phyloP scores from a whole-genome alignment of 2,888 invertebrate species.

The Diplazon laetatorius region DNA sequence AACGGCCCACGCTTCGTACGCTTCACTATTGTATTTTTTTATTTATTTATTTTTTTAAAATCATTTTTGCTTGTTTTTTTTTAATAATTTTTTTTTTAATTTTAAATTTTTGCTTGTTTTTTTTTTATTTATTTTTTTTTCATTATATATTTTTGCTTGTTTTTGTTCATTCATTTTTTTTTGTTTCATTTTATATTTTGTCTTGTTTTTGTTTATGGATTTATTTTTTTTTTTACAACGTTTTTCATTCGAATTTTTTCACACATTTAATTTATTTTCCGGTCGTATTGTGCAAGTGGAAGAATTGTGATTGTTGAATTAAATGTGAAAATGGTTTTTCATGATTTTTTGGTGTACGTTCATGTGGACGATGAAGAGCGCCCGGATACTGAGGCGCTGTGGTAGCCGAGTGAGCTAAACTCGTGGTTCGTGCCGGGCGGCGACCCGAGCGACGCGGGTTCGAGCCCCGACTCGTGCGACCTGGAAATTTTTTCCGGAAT shows the following conservation, averaged over 20 bases:
- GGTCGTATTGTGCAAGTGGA: too few species aligned
- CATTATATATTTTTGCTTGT: neutral
- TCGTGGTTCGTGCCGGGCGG: neutral
- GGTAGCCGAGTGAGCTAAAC: slow-evolving; percentile 48
- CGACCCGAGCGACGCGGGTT: slow-evolving; percentile 25
- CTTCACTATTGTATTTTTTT: neutral
- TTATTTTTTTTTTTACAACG: too few species aligned
- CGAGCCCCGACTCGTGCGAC: slow-evolving; percentile 2
- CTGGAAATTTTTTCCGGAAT: neutral
- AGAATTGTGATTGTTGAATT: too few species aligned
- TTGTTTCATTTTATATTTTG: neutral
- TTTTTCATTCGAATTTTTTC: too few species aligned
- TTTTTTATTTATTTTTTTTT: too few species aligned
- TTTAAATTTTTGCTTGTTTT: too few species aligned
- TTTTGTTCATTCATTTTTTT: neutral
- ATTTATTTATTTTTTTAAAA: neutral
- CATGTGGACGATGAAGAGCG: slow-evolving; percentile 23
- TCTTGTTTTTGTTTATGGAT: neutral
- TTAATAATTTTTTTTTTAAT: too few species aligned
- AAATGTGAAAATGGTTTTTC: neutral
- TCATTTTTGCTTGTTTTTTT: too few species aligned
- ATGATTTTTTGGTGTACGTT: neutral
- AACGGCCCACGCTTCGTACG: neutral
- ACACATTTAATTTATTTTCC: too few species aligned
- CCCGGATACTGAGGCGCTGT: neutral